Base-by-base conservation (phyloP, 2,888 invertebrate genomes). In the Incurvaria masculella region DNA sequence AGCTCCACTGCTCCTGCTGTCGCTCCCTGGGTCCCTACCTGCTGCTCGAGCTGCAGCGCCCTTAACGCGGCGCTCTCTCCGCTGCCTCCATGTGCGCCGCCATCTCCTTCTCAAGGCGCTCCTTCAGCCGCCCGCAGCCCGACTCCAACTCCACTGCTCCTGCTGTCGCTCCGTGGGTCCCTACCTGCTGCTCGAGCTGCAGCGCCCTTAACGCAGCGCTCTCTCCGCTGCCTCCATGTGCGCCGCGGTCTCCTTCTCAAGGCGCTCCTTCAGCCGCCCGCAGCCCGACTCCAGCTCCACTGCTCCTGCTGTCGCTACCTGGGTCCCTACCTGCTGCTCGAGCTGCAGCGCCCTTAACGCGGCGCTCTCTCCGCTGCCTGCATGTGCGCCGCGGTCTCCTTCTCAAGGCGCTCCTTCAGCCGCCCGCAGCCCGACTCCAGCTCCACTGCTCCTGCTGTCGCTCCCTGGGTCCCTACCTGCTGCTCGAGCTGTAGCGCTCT, bases 121-220 rank as follows among this genome's bases (percentile, higher is more conserved):
- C 91, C 63, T 94, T 92, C 62, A 94, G 85, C 47, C 94, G 80
- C 1, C 84, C 74, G 53, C 94, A 75, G 51, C 89, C 88, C 2
- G 90, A 88, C 68, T 95, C 92, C 57, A 94, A 78, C 68, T 96
- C 95, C 72, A 96, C 95, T 63, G 92, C 89, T 75, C 97, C 96
- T 64, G 23, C 23, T 23, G 23, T 10, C 4, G 23, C 10, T 6
- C 23, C 23, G 10, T 6, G 4, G 10, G 23, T 23, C 23, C 95
- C 47, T 44, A 66, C 78, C 63, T 83, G 81, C 54, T 83, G 82
- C 52, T 85, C 84, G 23, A 88, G 65, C 64, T 84, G 85, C 47
- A 81, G 81, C 4, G 86, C 79, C 50, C 82, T 62, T 58, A 75
- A 71, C 47, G 82, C 80, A 1, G 81, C 4, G 80, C 85, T 21